These are phyloP conservation scores for Syngnathus rostellatus DNA, from an alignment of 2,797 vertebrate species.

Conservation along the genomic window DNA sequence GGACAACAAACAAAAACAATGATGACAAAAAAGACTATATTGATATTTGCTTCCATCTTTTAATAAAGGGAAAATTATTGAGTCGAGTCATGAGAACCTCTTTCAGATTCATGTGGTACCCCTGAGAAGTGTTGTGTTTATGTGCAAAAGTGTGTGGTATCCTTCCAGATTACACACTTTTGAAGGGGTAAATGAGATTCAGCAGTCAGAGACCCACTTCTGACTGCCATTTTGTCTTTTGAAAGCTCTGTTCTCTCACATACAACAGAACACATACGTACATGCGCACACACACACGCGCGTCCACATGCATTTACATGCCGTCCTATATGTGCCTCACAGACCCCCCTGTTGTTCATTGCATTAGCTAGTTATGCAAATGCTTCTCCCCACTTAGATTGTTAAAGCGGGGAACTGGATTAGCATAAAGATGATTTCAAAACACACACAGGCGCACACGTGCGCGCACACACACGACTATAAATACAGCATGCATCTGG, in stretches of 20 bases:
- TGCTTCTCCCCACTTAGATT: slow-evolving; percentile 51
- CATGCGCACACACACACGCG: slow-evolving; percentile 20
- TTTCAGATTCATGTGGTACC: slow-evolving; percentile 24
- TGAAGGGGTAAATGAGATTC: slow-evolving; percentile 54
- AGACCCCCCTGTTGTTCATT: slow-evolving; percentile 47
- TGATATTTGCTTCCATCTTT: not conserved
- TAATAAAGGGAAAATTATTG: not conserved
- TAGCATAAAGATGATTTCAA: slow-evolving; percentile 66
- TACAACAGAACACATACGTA: slow-evolving; percentile 19
- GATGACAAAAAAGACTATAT: slow-evolving; percentile 10
- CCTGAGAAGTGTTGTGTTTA: slow-evolving; percentile 10
- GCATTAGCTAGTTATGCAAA: slow-evolving; percentile 61
- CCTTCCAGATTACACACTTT: slow-evolving; percentile 33
- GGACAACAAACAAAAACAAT: slow-evolving; percentile 8
- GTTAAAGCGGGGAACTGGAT: slow-evolving; percentile 60
- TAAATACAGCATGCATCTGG: slow-evolving; percentile 20
- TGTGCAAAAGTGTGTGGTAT: slow-evolving; percentile 9
- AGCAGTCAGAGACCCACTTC: slow-evolving; percentile 24
- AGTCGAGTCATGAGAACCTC: slow-evolving; percentile 12
- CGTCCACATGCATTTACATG: not conserved
- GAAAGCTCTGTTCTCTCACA: slow-evolving; percentile 23
- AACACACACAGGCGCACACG: slow-evolving; percentile 23
- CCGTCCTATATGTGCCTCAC: slow-evolving; percentile 24
- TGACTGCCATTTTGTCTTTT: slow-evolving; percentile 37
- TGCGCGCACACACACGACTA: slow-evolving; percentile 12